Evolutionary conservation across 1,140 invertebrate species (phyloP), one percentile per base, ranked within the genome.

Genomic region (Temnothorax nylanderi): DNA sequence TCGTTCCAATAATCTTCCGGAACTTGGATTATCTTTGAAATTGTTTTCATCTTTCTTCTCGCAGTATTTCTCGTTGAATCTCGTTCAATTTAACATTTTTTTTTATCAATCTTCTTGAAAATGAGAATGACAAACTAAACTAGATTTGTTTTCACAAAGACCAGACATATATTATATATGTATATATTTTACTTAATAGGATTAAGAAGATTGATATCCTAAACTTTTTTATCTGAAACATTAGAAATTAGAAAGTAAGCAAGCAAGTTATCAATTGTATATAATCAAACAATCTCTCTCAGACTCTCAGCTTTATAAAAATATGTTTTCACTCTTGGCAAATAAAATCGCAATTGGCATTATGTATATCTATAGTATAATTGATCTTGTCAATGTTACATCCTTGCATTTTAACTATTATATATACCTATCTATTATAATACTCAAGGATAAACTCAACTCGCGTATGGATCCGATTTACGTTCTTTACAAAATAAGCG

Each of bases 1-100:
- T 82, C 18, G 18, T 41, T 7, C 41, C 37, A 32, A 58, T 41
- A n/a, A 56, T 60, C n/a, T 54, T 60, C 47, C 11, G n/a, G 10
- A 84, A 75, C 69, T 82, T 82, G n/a, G 26, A 75, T 84, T n/a
- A 62, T 84, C 41, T 47, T 47, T 56, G 7, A 58, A 47, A 16
- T 71, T 82, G 3, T 44, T 51, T 58, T 72, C 44, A 21, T 69
- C 41, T 58, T 21, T 47, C 13, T 26, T 80, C n/a, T 49, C 32
- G 21, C 11, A 13, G n/a, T n/a, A n/a, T n/a, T n/a, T n/a, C n/a
- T n/a, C n/a, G n/a, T n/a, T n/a, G n/a, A n/a, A n/a, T n/a, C n/a
- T n/a, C n/a, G n/a, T n/a, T n/a, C n/a, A n/a, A n/a, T n/a, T n/a
- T n/a, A n/a, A n/a, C n/a, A n/a, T n/a, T n/a, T n/a, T n/a, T n/a